Conservation (phyloP, 2,113 vertebrate genomes). For the Notothenia coriiceps region DNA sequence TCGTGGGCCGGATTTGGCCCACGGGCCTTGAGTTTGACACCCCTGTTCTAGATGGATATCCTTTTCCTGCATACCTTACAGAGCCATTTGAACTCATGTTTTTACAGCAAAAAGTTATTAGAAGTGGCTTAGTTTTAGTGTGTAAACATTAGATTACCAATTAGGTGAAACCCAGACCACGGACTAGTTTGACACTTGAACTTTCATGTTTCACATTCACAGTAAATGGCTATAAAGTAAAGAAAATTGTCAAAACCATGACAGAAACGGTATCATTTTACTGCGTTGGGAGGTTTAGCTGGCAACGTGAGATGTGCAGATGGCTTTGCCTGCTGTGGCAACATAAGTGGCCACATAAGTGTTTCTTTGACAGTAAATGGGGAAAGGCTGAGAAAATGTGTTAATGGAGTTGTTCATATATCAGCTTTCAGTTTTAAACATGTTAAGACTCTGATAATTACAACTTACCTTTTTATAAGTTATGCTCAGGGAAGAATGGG, state of each 20-base stretch:
- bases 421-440: neutral
- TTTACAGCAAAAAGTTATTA: no score
- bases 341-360: neutral
- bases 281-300: constrained; percentile 1
- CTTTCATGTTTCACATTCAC: neutral
- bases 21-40: no score
- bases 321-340: neutral
- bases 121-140: neutral
- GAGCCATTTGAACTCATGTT: neutral
- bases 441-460: constrained; percentile 11
- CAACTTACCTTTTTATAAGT: neutral
- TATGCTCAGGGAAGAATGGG: neutral
- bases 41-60: neutral
- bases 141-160: neutral
- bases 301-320: constrained; percentile 2
- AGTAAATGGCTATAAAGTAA: neutral
- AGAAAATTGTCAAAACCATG: neutral
- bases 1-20: no score
- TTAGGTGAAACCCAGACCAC: constrained; percentile 11
- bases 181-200: neutral
- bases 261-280: neutral
- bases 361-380: neutral
- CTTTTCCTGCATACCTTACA: neutral
- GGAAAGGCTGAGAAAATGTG: neutral
- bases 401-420: neutral